Percentiles rank a stretch among this genome's conserved stretches.
Conservation (phyloP, 2,113 vertebrate species). For the Calidris pygmaea region DNA sequence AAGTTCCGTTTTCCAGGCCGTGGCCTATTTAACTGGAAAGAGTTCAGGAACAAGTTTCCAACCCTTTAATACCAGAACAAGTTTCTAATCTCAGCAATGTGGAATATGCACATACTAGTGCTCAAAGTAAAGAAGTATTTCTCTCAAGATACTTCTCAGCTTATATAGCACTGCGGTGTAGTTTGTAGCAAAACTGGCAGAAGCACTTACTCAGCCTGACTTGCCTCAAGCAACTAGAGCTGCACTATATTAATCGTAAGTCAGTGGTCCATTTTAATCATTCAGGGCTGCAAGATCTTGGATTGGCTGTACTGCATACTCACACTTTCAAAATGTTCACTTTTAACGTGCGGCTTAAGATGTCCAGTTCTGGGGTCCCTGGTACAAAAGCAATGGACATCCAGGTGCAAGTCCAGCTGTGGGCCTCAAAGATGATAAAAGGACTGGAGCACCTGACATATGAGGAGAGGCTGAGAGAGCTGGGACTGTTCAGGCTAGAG, state of each 20-base stretch:
- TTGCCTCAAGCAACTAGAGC: neutral
- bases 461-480: neutral
- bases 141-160: neutral
- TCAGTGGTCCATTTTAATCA: neutral
- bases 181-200: neutral
- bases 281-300: neutral
- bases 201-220: neutral
- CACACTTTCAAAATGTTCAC: neutral
- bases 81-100: neutral
- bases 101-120: neutral
- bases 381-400: neutral
- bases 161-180: neutral
- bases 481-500: neutral
- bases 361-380: neutral
- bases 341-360: neutral
- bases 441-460: neutral
- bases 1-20: constrained; percentile 18
- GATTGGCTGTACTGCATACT: neutral
- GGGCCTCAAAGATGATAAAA: neutral
- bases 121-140: neutral
- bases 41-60: constrained; percentile 20
- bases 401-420: neutral
- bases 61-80: neutral
- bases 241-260: neutral
- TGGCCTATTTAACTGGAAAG: constrained; percentile 17